Evolutionary conservation across 30 jellyfish, hydroid and myxozoan genomes (phyloP), one percentile per base, ranked within the genome.

Genomic region (Nemopilema nomurai): DNA sequence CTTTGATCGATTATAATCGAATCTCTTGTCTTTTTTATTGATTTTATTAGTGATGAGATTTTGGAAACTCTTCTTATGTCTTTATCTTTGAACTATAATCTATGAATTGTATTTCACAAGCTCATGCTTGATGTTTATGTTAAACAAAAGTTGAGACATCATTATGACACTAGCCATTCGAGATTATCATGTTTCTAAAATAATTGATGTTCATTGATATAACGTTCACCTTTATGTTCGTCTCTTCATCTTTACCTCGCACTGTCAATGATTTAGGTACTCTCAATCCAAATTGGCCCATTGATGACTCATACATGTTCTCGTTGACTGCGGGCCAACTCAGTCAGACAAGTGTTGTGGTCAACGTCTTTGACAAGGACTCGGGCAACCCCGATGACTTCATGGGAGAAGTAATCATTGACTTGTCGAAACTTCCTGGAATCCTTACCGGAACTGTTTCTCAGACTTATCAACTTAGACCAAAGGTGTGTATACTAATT

Each of bases 361-460:
- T 93, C 33, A 77, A 70, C 28, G 23, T 93, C 1, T 81, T 22
- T 49, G 98, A 93, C 67, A n/a, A 79, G 18, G 98, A 93, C 70
- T 32, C 69, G 6, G 76, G 20, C 20, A 83, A 81, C 73, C 83
- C 89, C 8, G 91, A 93, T 93, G 98, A 93, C 41, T 93, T 93
- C 85, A 83, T 93, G 96, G 98, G 98, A n/a, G 98, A 93, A 78
- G 96, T 88, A 19, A 87, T 83, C 51, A 83, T 93, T 69, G 82
- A 79, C 72, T 53, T 93, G 41, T 88, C 87, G 4, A 25, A 74
- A 27, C 75, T 87, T 62, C 96, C 93, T 29, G 96, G 89, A 57
- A 82, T 93, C 33, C 51, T 82, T 7, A 62, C 90, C 27, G 89
- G 87, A 51, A 68, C 90, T 23, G 92, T 86, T 1, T 67, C 89